phyloP scores from a whole-genome alignment of 1,140 invertebrate genomes.

The Drosophila kohkoa region DNA sequence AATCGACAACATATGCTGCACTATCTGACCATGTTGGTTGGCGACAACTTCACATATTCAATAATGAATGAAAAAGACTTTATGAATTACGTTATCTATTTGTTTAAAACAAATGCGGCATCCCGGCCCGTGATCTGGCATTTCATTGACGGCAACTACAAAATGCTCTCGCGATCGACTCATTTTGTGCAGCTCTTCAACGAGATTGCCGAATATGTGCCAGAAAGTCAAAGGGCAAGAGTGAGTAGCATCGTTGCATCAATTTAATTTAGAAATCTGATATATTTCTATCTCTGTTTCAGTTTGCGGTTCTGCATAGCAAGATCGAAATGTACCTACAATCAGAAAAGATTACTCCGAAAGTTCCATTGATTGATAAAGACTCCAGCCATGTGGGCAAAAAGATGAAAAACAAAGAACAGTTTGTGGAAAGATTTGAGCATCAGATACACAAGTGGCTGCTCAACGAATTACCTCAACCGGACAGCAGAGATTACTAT shows the following conservation, averaged over 20 bases:
- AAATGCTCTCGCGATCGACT: conserved; percentile 44
- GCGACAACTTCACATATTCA: conserved; percentile 56
- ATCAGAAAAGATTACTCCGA: conserved; percentile 13
- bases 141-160: conserved; percentile 70
- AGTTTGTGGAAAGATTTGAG: conserved; percentile 70
- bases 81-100: conserved; percentile 66
- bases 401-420: conserved; percentile 59
- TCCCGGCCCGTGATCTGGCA: conserved; percentile 62
- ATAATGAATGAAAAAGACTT: conserved; percentile 62
- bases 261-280: neutral
- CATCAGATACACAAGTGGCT: conserved; percentile 72
- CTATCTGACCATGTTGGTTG: conserved; percentile 67
- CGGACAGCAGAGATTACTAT: conserved; percentile 20
- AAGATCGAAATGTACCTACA: conserved; percentile 55
- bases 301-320: conserved; percentile 63
- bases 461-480: conserved; percentile 40
- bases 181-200: conserved; percentile 73
- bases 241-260: conserved; percentile 23
- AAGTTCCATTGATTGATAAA: conserved; percentile 36
- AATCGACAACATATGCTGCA: conserved; percentile 55
- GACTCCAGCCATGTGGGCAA: conserved; percentile 68
- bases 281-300: conserved; percentile 24
- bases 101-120: conserved; percentile 63
- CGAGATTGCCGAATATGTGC: conserved; percentile 81
- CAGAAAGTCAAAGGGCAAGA: conserved; percentile 36